A percentile compares a stretch with the other conserved stretches of the same genome.
Evolutionary conservation across 2,888 invertebrate genomes (phyloP).

Genomic region (Merodon equestris): DNA sequence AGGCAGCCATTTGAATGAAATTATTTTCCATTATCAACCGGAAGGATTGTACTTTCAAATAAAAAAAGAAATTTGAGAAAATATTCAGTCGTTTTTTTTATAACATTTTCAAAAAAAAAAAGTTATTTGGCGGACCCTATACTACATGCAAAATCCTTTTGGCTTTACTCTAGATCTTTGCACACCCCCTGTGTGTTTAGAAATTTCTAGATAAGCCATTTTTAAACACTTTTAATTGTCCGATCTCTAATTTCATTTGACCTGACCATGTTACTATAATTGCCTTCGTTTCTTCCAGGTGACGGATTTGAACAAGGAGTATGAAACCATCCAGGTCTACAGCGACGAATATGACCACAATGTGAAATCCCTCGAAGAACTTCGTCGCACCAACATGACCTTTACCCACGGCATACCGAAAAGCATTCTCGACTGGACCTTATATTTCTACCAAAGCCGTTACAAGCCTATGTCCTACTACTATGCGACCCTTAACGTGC

Average conservation of each 20-base stretch:
- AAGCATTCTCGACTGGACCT: slow-evolving; percentile 75
- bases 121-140: no score
- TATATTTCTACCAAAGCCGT: slow-evolving; percentile 76
- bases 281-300: slow-evolving; percentile 49
- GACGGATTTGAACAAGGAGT: slow-evolving; percentile 73
- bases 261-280: neutral
- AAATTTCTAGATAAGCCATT: no score
- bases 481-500: slow-evolving; percentile 75
- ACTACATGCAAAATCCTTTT: no score
- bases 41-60: no score
- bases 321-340: slow-evolving; percentile 72
- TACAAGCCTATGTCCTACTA: slow-evolving; percentile 77
- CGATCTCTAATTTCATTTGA: neutral
- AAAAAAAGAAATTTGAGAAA: no score
- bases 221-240: no score
- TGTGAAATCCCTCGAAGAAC: slow-evolving; percentile 72
- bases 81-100: no score
- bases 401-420: slow-evolving; percentile 73
- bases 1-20: no score
- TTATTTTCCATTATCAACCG: no score
- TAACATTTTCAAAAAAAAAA: no score
- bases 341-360: slow-evolving; percentile 76
- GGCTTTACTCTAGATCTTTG: no score
- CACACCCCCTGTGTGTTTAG: no score
- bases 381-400: slow-evolving; percentile 72